These are phyloP conservation scores for Falcaria lacertinaria DNA, from an alignment of 2,888 invertebrate genomes.

Conservation along the genomic window DNA sequence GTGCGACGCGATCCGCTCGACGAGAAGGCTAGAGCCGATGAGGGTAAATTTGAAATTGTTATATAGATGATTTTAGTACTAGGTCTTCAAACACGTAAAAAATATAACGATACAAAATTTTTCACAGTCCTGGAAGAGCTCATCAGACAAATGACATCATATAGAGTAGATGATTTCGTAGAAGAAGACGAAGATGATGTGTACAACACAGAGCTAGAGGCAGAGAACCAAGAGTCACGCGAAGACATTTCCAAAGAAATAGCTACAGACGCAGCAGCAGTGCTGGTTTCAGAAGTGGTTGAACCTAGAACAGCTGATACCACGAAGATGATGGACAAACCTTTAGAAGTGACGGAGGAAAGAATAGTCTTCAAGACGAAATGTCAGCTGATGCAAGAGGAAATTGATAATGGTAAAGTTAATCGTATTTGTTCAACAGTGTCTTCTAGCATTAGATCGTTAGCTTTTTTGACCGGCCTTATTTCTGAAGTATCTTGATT, in stretches of 20 bases:
- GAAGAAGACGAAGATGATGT: conserved; percentile 69
- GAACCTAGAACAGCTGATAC: conserved; percentile 59
- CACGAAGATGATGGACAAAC: conserved; percentile 35
- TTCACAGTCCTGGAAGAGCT: conserved; percentile 83
- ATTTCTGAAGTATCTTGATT: too few relatives aligned
- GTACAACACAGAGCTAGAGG: conserved; percentile 43
- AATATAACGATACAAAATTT: too few relatives aligned
- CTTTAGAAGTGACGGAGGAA: conserved; percentile 46
- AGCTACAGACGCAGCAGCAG: conserved; percentile 31
- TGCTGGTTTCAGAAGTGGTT: conserved; percentile 48
- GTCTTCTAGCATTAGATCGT: too few relatives aligned
- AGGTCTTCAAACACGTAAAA: too few relatives aligned
- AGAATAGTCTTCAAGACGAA: conserved; percentile 68
- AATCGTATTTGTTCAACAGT: neutral
- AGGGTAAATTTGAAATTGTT: conserved; percentile 51
- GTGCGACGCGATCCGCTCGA: conserved; percentile 52
- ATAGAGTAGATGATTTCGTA: conserved; percentile 71
- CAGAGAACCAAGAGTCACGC: conserved; percentile 24
- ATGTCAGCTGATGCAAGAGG: conserved; percentile 76
- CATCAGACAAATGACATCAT: conserved; percentile 82
- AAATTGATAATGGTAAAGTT: conserved; percentile 53
- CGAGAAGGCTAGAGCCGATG: conserved; percentile 71
- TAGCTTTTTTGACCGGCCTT: too few relatives aligned
- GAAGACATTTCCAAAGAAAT: conserved; percentile 22
- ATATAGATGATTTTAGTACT: neutral